Conservation (phyloP, 2,113 vertebrate species). For the Cyanoderma ruficeps region DNA sequence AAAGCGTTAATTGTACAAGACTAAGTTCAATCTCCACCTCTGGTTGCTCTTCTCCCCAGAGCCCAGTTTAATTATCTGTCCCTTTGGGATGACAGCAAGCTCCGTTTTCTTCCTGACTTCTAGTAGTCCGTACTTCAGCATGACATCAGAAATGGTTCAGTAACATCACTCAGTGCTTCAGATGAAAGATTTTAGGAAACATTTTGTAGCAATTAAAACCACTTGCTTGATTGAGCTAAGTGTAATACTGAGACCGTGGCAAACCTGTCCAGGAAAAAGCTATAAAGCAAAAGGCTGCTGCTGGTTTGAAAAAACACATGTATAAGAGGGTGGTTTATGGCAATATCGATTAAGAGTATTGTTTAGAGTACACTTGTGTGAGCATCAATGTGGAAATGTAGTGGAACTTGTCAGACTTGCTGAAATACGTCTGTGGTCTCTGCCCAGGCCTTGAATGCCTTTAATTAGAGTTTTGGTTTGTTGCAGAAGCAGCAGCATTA, state of each 20-base stretch:
- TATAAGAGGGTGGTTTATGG: not conserved
- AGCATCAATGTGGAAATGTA: not conserved
- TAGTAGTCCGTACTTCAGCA: not conserved
- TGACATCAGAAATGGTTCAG: not conserved
- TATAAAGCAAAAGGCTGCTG: not conserved
- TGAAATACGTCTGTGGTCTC: not conserved
- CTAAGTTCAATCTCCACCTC: not conserved
- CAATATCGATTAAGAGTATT: not conserved
- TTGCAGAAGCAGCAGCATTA: not conserved
- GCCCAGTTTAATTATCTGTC: slow-evolving; percentile 22
- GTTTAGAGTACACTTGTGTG: not conserved
- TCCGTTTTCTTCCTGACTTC: not conserved
- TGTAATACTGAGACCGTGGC: not conserved
- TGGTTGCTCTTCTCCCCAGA: not conserved
- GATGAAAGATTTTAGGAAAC: not conserved
- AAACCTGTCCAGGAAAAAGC: not conserved
- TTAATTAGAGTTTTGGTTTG: slow-evolving; percentile 3
- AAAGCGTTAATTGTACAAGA: slow-evolving; percentile 1
- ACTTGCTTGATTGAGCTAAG: not conserved
- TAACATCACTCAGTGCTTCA: not conserved
- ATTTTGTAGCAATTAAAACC: slow-evolving; percentile 1
- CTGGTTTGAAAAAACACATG: not conserved
- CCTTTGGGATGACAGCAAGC: not conserved
- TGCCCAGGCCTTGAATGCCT: not conserved
- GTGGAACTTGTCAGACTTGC: not conserved